Base-by-base conservation (phyloP, 2,797 vertebrate genomes). In the Huso huso region DNA sequence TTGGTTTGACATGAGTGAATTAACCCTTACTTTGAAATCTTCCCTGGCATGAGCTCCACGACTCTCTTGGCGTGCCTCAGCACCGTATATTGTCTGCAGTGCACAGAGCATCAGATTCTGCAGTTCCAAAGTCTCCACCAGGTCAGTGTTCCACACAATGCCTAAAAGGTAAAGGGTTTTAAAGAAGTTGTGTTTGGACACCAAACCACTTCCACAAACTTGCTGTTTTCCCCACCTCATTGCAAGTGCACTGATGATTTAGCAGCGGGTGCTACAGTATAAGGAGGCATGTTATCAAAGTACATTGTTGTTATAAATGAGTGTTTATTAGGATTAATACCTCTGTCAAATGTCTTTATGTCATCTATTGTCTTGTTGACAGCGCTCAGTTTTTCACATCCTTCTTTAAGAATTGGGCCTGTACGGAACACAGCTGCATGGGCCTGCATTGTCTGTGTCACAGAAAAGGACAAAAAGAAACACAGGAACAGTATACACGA, bases 291-390 rank as follows among this genome's bases (percentile, higher is more conserved):
- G 23, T 18, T n/a, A n/a, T 23, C 15, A 18, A 18, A 18, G 15
- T 18, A 37, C 2, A 37, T 37, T 37, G 2, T 37, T 37, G 23
- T 37, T 37, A 37, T 37, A 37, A 37, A 37, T 37, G 23, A 37
- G 23, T 37, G 23, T 37, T 37, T 37, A 37, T 37, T 37, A 37
- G 48, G 9, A 4, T 6, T 11, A n/a, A 75, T 77, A 96, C 96
- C 97, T 91, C 97, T 88, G 81, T 99, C 95, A 71, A 97, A 99
- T 2, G 96, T 99, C 88, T 93, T 97, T n/a, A 99, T 78, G 51
- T 97, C 88, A 48, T 90, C 84, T 76, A 99, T 59, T 58, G 89
- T 89, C 71, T 84, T 51, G 55, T 97, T 95, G 49, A 98, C 64
- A 8, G 70, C 76, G 48, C 90, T 91, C 78, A 99, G 84, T 77